phyloP scores from a whole-genome alignment of 64 coral and sea anemone genomes.

The Pachyseris speciosa region DNA sequence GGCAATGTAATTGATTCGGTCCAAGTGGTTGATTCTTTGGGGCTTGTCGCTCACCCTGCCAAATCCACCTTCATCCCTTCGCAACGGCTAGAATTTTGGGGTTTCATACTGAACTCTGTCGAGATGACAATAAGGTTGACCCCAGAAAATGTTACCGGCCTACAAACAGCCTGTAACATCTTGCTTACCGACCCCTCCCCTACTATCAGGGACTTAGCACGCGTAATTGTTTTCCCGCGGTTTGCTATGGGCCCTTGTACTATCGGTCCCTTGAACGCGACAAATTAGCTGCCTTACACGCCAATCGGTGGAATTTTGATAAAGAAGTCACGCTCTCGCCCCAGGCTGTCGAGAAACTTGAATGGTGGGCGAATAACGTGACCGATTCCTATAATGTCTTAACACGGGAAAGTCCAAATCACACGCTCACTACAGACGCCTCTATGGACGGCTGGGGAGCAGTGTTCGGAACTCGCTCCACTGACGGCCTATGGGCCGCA shows the following conservation, averaged over 20 bases:
- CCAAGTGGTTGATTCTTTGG: constrained; percentile 4
- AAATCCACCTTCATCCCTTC: constrained; percentile 30
- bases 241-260: constrained; percentile 15
- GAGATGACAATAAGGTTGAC: constrained; percentile 16
- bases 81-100: constrained; percentile 14
- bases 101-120: constrained; percentile 39
- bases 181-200: not conserved
- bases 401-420: constrained; percentile 22
- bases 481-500: constrained; percentile 41
- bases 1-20: constrained; percentile 39
- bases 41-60: constrained; percentile 4
- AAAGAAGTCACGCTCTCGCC: constrained; percentile 42
- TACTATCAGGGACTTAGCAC: constrained; percentile 1
- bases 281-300: constrained; percentile 30
- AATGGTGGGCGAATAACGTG: constrained; percentile 53
- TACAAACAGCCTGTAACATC: not conserved
- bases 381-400: constrained; percentile 27
- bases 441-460: constrained; percentile 53
- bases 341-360: constrained; percentile 19
- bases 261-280: constrained; percentile 42
- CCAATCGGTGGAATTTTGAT: constrained; percentile 60
- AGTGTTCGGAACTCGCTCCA: not conserved
- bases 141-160: not conserved
- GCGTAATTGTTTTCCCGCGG: constrained; percentile 29
- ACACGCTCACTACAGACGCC: constrained; percentile 42